Evolutionary conservation across 2,113 vertebrate species (phyloP).

Genomic region (Fregetta grallaria): DNA sequence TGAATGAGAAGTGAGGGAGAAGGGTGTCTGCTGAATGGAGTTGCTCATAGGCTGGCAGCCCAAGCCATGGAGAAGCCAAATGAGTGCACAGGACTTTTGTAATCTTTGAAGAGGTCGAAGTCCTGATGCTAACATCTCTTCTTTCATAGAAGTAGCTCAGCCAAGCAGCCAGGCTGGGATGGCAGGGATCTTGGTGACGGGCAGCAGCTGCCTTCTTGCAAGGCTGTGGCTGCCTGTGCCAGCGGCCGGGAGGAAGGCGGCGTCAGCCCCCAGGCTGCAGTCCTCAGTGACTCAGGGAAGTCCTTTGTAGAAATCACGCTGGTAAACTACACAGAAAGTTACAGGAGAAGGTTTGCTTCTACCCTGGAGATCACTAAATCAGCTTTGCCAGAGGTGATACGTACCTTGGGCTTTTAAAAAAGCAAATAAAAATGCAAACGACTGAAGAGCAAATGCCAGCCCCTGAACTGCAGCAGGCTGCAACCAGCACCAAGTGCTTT

Average conservation of each 20-base stretch:
- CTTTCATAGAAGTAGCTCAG: background rate
- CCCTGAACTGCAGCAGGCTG: background rate
- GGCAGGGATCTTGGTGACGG: background rate
- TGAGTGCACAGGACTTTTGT: background rate
- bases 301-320: background rate
- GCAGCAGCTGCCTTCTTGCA: background rate
- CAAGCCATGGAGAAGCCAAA: background rate
- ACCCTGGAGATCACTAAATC: background rate
- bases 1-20: background rate
- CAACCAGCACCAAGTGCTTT: background rate
- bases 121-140: background rate
- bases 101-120: background rate
- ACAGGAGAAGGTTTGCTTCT: background rate
- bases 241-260: fast-evolving
- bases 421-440: background rate
- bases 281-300: background rate
- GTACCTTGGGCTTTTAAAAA: background rate
- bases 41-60: background rate
- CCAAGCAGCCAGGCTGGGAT: background rate
- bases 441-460: background rate
- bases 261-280: too few species aligned
- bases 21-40: background rate
- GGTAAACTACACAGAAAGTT: background rate
- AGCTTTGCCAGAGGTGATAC: background rate
- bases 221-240: background rate